Conservation (phyloP, 2,113 vertebrate species). For the Pomatorhinus ruficollis region DNA sequence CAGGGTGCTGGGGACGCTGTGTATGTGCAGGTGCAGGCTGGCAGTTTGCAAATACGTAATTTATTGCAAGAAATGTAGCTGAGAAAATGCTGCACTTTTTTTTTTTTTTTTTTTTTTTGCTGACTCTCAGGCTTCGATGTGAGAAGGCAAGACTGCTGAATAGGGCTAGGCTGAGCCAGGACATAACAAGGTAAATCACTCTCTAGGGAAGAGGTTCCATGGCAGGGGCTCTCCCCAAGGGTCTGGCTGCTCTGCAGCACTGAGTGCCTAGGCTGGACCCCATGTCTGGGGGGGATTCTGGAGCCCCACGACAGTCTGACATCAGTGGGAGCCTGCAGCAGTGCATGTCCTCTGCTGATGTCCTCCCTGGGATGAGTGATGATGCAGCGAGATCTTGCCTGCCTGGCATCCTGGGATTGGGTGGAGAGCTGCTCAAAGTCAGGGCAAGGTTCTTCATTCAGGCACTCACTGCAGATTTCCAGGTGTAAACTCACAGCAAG, state of each 20-base stretch:
- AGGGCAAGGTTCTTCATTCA: constrained; percentile 11
- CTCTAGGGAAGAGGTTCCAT: background rate
- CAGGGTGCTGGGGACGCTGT: background rate
- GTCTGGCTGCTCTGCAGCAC: background rate
- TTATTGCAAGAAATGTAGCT: background rate
- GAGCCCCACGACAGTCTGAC: background rate
- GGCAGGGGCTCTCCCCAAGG: background rate
- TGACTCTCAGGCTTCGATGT: background rate
- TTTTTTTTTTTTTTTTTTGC: background rate
- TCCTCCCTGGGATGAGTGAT: constrained; percentile 6
- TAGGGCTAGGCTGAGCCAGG: background rate
- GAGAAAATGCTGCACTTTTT: background rate
- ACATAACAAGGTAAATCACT: background rate
- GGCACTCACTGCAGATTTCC: background rate
- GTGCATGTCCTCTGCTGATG: background rate
- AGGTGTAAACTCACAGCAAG: background rate
- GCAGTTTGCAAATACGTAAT: background rate
- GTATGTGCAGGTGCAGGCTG: background rate
- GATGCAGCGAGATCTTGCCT: constrained; percentile 44
- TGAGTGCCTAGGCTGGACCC: background rate
- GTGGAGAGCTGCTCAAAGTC: constrained; percentile 16
- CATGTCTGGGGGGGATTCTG: background rate
- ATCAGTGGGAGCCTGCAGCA: background rate
- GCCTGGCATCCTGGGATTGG: constrained; percentile 6
- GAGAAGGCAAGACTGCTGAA: background rate